A percentile compares a stretch with the other conserved stretches of the same genome.
Evolutionary conservation across 2,113 vertebrate genomes (phyloP).

Genomic region (Proterorhinus semilunaris): DNA sequence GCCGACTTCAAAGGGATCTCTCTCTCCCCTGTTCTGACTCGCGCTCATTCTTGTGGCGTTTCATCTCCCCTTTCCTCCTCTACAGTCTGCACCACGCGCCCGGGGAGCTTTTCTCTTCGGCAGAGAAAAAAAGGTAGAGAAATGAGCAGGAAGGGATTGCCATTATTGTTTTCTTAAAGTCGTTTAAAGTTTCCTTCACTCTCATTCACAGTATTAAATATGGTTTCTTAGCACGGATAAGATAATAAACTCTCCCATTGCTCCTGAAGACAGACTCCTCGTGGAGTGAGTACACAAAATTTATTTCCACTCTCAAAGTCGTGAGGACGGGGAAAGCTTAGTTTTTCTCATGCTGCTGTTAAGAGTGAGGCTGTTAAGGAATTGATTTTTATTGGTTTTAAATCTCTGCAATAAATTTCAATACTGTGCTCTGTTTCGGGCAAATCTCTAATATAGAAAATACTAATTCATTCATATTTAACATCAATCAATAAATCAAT

Average conservation of each 20-base stretch:
- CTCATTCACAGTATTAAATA: slow-evolving; percentile 34
- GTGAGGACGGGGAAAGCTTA: background rate
- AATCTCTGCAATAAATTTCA: background rate
- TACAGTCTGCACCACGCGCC: slow-evolving; percentile 29
- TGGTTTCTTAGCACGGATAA: slow-evolving; percentile 23
- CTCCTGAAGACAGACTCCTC: slow-evolving; percentile 6
- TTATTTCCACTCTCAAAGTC: slow-evolving; percentile 11
- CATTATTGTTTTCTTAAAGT: slow-evolving; percentile 33
- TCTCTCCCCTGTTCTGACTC: slow-evolving; percentile 27
- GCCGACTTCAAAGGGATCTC: slow-evolving; percentile 86
- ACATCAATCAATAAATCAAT: background rate
- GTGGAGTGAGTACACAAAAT: slow-evolving; percentile 9
- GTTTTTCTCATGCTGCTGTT: background rate
- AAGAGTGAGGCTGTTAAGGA: background rate
- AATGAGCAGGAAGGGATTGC: slow-evolving; percentile 9
- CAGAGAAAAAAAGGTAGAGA: slow-evolving; percentile 16
- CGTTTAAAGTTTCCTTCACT: slow-evolving; percentile 31
- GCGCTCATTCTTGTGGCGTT: slow-evolving; percentile 60
- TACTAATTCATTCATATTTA: background rate
- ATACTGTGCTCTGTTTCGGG: background rate
- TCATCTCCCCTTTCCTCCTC: slow-evolving; percentile 57
- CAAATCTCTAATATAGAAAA: background rate
- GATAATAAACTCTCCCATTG: slow-evolving; percentile 33
- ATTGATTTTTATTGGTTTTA: slow-evolving; percentile 6
- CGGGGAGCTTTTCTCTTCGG: slow-evolving; percentile 33